Evolutionary conservation across 1,140 invertebrate genomes (phyloP).

Genomic region (Brachionus koreanus): DNA sequence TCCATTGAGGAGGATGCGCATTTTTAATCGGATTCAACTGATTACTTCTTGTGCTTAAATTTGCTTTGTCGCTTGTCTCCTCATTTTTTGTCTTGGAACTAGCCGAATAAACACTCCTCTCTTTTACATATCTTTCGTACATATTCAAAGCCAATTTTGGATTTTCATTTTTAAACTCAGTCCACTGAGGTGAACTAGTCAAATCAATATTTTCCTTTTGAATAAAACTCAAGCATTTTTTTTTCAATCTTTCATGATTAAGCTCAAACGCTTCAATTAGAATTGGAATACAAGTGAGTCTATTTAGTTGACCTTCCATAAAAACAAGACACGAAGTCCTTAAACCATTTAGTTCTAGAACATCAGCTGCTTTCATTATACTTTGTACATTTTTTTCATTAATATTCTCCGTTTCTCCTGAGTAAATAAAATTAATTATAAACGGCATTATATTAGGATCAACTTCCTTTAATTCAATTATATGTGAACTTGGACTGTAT

Average conservation of each 20-base stretch:
- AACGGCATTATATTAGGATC: conserved; percentile 3
- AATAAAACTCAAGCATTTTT: conserved; percentile 21
- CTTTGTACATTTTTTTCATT: conserved; percentile 5
- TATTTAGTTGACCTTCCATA: conserved; percentile 19
- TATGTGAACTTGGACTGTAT: neutral
- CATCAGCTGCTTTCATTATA: conserved; percentile 38
- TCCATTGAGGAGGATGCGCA: neutral
- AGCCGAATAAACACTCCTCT: neutral
- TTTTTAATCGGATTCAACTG: conserved; percentile 29
- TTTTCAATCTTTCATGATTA: conserved; percentile 33
- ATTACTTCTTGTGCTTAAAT: conserved; percentile 3
- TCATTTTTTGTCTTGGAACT: neutral
- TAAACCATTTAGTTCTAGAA: conserved; percentile 4
- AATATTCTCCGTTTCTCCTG: conserved; percentile 17
- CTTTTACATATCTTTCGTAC: conserved; percentile 40
- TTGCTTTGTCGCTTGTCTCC: neutral
- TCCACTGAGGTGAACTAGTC: conserved; percentile 31
- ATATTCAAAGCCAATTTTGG: conserved; percentile 35
- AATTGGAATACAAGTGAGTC: conserved; percentile 1
- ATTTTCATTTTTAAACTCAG: conserved; percentile 28
- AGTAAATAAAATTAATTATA: conserved; percentile 5
- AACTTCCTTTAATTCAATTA: conserved; percentile 8
- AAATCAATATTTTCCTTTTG: conserved; percentile 37
- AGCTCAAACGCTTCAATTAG: conserved; percentile 30
- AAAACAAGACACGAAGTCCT: conserved; percentile 6